Evolutionary conservation across 2,113 vertebrate species (phyloP).

Genomic region (Phyllostomus discolor): DNA sequence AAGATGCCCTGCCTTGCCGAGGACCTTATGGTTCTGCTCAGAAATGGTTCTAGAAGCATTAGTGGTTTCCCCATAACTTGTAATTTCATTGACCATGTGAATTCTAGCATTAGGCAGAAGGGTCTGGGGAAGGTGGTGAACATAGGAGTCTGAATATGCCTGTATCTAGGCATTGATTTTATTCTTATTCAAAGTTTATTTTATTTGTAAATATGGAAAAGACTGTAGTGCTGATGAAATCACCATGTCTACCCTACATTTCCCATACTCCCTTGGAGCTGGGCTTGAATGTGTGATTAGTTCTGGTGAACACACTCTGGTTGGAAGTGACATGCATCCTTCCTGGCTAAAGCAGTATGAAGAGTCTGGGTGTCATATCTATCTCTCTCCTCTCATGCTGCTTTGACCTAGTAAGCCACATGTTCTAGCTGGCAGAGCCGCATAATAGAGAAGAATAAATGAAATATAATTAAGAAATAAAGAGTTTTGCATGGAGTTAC

Average conservation of each 20-base stretch:
- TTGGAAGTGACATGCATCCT: not conserved
- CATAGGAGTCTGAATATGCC: not conserved
- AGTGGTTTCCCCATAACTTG: not conserved
- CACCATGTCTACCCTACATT: not conserved
- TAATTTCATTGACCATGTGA: not conserved
- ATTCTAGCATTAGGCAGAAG: not conserved
- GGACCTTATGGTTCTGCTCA: not conserved
- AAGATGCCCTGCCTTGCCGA: not conserved
- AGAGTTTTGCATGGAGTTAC: not conserved
- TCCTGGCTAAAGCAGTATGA: constrained; percentile 19
- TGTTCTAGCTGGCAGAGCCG: not conserved
- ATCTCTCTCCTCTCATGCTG: not conserved
- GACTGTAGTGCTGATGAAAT: not conserved
- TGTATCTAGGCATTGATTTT: not conserved
- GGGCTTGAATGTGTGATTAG: not conserved
- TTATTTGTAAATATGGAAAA: not conserved
- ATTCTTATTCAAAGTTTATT: not conserved
- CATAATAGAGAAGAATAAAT: not conserved
- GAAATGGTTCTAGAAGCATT: not conserved
- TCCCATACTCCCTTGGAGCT: not conserved
- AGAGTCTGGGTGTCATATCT: not conserved
- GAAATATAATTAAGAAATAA: not conserved
- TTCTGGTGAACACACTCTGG: not conserved
- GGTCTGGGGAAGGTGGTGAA: not conserved
- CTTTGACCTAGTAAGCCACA: not conserved